Evolutionary conservation across 2,113 vertebrate species (phyloP), one percentile per base, ranked within the genome.

Genomic region (Piprites chloris): DNA sequence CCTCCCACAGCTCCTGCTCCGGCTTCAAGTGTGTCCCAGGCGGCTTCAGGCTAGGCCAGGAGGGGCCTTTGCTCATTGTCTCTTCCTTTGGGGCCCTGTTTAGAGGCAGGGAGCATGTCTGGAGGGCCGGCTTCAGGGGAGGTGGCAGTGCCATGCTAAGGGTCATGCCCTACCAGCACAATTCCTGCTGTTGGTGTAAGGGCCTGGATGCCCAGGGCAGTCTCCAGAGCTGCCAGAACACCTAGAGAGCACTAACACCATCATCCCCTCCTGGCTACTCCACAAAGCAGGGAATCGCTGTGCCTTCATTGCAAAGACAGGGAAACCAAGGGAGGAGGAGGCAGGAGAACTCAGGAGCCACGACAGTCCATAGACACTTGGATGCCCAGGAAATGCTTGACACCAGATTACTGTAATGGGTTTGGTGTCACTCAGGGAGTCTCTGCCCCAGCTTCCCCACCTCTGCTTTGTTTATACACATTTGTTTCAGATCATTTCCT

Each of bases 351-450:
- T 6, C 9, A 71, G 1, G 74, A 53, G 47, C n/a, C 44, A 3
- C 14, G 0, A 1, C 1, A 30, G 37, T 5, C 3, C 23, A 4
- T 1, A 55, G 83, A 1, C 33, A 3, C 61, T 16, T 30, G 89
- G 94, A 0, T 42, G 66, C 39, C 17, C 62, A 1, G 49, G 5
- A 42, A 22, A 14, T 2, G 10, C 61, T 6, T 2, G 2, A 2
- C 33, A 12, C 12, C 30, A 6, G 18, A 39, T 41, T 27, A 7
- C n/a, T 47, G 55, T 7, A 32, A 6, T 3, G 63, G 65, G 6
- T 35, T 20, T 23, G 55, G 24, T 30, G 35, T 24, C 32, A 27
- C 58, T 2, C 49, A 1, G 12, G 27, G 30, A 72, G 32, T 6
- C 24, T 20, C 58, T 73, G 95, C 61, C 92, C 68, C 69, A 13